phyloP scores from a whole-genome alignment of 2,113 vertebrate species.

The Alectura lathami region DNA sequence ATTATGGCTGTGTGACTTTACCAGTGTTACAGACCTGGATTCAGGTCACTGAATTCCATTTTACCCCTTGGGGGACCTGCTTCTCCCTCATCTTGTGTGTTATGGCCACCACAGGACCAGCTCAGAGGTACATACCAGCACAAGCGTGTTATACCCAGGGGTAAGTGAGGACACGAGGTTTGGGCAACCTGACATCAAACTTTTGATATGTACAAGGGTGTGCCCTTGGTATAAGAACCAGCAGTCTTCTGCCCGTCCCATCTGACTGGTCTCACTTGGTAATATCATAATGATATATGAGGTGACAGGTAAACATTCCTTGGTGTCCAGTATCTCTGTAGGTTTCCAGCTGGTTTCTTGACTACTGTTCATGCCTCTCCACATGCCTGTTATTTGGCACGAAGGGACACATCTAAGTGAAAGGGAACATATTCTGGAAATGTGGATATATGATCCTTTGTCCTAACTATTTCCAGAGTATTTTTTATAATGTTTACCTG shows the following conservation, averaged over 20 bases:
- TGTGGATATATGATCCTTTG: background rate
- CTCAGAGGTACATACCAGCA: background rate
- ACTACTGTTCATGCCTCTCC: background rate
- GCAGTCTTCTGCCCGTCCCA: background rate
- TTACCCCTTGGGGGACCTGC: background rate
- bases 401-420: background rate
- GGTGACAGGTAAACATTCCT: background rate
- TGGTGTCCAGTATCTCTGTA: background rate
- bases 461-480: background rate
- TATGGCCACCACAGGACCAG: background rate
- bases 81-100: background rate
- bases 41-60: background rate
- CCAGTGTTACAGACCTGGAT: background rate
- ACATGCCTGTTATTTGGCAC: accelerated
- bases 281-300: background rate
- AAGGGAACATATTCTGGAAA: background rate
- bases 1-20: background rate
- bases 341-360: background rate
- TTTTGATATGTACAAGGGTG: background rate
- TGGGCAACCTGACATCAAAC: background rate
- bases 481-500: background rate
- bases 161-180: background rate
- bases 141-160: background rate
- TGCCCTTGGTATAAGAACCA: background rate
- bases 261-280: background rate